These are phyloP conservation scores for Plectrocnemia conspersa DNA, from an alignment of 1,140 invertebrate species.

Conservation along the genomic window DNA sequence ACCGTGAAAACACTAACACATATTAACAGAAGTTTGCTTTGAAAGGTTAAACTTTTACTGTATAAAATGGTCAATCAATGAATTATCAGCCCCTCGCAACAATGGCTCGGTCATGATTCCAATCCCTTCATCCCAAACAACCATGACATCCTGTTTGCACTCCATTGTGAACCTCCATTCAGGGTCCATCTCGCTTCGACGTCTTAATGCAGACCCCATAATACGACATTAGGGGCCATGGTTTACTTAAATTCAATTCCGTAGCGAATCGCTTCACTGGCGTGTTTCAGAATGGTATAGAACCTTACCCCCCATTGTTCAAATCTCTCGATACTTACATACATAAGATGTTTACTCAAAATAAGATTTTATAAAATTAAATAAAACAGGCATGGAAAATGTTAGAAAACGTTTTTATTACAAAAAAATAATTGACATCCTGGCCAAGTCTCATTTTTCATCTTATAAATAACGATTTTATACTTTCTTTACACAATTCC, in stretches of 20 bases:
- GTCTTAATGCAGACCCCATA: slow-evolving; percentile 29
- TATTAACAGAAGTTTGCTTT: not conserved
- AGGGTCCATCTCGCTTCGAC: slow-evolving; percentile 26
- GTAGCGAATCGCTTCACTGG: slow-evolving; percentile 29
- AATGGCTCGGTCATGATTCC: slow-evolving; percentile 7
- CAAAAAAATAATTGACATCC: no score
- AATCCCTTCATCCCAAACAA: slow-evolving; percentile 16
- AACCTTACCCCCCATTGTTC: no score
- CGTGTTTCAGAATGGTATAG: slow-evolving; percentile 17
- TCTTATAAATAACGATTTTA: no score
- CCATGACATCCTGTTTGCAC: slow-evolving; percentile 33
- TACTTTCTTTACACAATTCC: no score
- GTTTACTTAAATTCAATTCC: slow-evolving; percentile 30
- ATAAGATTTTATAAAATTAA: no score
- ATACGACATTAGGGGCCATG: slow-evolving; percentile 26
- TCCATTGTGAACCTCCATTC: slow-evolving; percentile 27
- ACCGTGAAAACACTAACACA: not conserved
- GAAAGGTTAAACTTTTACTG: no score
- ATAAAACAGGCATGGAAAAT: no score
- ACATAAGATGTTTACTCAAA: no score
- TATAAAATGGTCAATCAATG: not conserved
- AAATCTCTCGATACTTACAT: no score
- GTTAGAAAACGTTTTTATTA: no score
- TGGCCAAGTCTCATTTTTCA: no score
- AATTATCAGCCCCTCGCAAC: not conserved